A percentile compares a stretch with the other conserved stretches of the same genome.
Conservation (phyloP, 1,140 invertebrate genomes). For the Cydia amplana region DNA sequence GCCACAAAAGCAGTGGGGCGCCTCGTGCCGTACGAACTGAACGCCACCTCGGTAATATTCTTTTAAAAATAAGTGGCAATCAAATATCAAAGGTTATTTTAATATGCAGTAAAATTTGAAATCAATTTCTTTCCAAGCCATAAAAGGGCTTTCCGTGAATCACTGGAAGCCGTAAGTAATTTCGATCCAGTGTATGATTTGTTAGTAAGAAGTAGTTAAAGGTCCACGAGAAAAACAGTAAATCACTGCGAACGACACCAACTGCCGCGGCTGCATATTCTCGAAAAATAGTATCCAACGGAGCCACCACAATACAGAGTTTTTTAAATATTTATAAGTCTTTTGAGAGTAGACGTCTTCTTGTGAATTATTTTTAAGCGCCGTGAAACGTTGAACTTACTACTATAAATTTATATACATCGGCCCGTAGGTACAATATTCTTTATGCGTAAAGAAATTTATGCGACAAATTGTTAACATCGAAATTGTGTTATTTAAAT, state of each 20-base stretch:
- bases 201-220: constrained; percentile 58
- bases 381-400: constrained; percentile 29
- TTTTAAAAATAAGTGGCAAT: constrained; percentile 59
- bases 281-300: constrained; percentile 54
- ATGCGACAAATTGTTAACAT: constrained; percentile 21
- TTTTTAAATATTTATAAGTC: constrained; percentile 58
- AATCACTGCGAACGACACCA: constrained; percentile 65
- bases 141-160: constrained; percentile 63
- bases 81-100: constrained; percentile 69
- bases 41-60: constrained; percentile 39
- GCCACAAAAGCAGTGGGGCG: constrained; percentile 53
- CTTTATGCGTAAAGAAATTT: constrained; percentile 20
- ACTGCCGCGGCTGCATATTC: constrained; percentile 62
- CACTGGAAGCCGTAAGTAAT: constrained; percentile 50
- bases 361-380: constrained; percentile 31
- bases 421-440: constrained; percentile 2
- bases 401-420: constrained; percentile 28
- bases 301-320: constrained; percentile 43
- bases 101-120: constrained; percentile 74
- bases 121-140: constrained; percentile 67
- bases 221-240: constrained; percentile 67
- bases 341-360: constrained; percentile 34
- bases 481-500: constrained; percentile 7
- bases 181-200: constrained; percentile 61
- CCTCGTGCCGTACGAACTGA: constrained; percentile 21